Percentiles rank a stretch among this genome's conserved stretches.
These are phyloP conservation scores for Neoseiulus cucumeris DNA, from an alignment of 1,140 invertebrate genomes.

Conservation along the genomic window DNA sequence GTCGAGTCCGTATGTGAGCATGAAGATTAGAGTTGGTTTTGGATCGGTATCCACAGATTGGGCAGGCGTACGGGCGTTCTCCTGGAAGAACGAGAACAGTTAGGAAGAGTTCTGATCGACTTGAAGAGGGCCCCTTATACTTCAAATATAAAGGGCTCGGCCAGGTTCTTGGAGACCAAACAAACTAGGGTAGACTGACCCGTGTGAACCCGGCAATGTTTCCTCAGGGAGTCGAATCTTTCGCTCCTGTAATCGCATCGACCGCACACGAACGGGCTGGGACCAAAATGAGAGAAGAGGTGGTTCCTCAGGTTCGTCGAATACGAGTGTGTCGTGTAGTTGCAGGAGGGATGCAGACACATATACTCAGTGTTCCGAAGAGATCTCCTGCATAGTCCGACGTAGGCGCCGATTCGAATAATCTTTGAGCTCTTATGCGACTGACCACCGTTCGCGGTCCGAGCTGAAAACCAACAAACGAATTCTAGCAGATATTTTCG, in stretches of 20 bases:
- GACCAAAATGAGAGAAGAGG: not conserved
- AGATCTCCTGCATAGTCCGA: no score
- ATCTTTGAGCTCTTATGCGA: no score
- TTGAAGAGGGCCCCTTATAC: no score
- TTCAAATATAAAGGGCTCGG: no score
- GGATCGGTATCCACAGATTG: not conserved
- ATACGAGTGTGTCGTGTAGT: not conserved
- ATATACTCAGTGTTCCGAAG: not conserved
- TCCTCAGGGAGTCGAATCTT: not conserved
- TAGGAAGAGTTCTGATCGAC: no score
- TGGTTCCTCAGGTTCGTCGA: not conserved
- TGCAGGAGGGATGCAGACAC: not conserved
- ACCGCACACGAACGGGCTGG: not conserved
- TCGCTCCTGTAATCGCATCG: not conserved
- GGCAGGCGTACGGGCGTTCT: not conserved
- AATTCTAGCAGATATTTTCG: no score
- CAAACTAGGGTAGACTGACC: no score
- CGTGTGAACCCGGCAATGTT: constrained; percentile 1
- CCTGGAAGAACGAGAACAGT: not conserved
- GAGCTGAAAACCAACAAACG: no score
- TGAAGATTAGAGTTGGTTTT: constrained; percentile 8
- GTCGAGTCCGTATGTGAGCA: not conserved
- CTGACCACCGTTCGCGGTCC: no score
- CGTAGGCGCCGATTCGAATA: no score
- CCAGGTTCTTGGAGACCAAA: no score